Percentiles rank a stretch among this genome's conserved stretches.
Evolutionary conservation across 2,888 invertebrate species (phyloP).

Genomic region (Drosophila fungiperda): DNA sequence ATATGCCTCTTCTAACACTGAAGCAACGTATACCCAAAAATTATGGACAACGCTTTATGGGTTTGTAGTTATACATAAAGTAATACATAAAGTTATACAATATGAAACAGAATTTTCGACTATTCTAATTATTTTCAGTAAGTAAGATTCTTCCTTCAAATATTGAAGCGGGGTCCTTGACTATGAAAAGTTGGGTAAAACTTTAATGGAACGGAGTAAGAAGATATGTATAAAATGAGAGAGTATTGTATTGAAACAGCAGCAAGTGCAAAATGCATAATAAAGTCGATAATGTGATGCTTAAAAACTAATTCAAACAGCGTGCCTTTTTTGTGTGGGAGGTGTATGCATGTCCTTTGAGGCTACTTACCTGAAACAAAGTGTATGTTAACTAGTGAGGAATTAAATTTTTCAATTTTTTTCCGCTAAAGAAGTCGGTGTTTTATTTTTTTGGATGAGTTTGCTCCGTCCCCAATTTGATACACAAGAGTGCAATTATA

Average conservation of each 20-base stretch:
- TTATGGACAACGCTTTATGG: constrained; percentile 90
- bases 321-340: not conserved
- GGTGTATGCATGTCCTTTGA: not conserved
- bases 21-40: constrained; percentile 86
- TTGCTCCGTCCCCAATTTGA: not conserved
- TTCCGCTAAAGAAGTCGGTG: not conserved
- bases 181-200: not conserved
- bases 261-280: too few relatives aligned
- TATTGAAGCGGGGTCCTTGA: not conserved
- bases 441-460: not conserved
- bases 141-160: not conserved
- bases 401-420: not conserved
- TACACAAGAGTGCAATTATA: not conserved
- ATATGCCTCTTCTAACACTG: constrained; percentile 87
- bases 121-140: not conserved
- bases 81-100: not conserved
- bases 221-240: not conserved
- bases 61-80: constrained; percentile 3
- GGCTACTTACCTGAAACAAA: not conserved
- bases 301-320: not conserved
- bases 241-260: not conserved
- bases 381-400: not conserved
- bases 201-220: not conserved
- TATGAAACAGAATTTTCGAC: not conserved
- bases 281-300: not conserved